Evolutionary conservation across 1,140 invertebrate genomes (phyloP), one percentile per base, ranked within the genome.

Genomic region (Dendroctonus valens): DNA sequence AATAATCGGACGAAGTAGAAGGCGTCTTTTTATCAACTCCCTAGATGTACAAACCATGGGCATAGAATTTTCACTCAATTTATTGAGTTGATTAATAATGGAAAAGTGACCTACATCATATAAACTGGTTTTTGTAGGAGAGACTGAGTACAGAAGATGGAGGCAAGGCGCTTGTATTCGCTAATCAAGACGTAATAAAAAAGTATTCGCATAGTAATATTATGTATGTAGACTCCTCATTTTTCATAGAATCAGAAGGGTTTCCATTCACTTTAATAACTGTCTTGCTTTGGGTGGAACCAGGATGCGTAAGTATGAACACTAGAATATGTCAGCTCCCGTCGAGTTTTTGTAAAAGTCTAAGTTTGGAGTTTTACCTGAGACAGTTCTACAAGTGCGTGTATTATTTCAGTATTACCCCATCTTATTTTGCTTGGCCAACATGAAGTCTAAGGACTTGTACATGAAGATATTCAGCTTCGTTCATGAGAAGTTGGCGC

Each of bases 151-250:
- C 44, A n/a, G 41, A 41, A 9, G 73, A 76, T 52, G 72, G 69
- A 5, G 59, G 59, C 7, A 73, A 73, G 53, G 76, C 73, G 7
- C 51, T 77, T 7, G 58, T 75, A 37, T 77, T 77, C 65, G 69
- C 69, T 14, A 76, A 75, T 66, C 48, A 49, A 11, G 70, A 77
- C n/a, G 64, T 70, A 15, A 67, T 74, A 11, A 42, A 70, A 40
- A 11, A 69, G 54, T 54, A 74, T 7, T 72, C 70, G 9, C 40
- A 70, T 8, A 71, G 71, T 68, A 72, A 70, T 59, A 38, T 75
- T 50, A 75, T 77, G 73, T 76, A 74, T 52, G 71, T 77, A 0
- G 76, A 77, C 54, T 69, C 74, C 5, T 73, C 71, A 9, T 77
- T 75, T 63, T 62, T 69, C 39, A 74, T 77, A 40, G 72, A 76